A percentile compares a stretch with the other conserved stretches of the same genome.
Evolutionary conservation across 1,140 invertebrate genomes (phyloP).

Genomic region (Latrodectus geometricus): DNA sequence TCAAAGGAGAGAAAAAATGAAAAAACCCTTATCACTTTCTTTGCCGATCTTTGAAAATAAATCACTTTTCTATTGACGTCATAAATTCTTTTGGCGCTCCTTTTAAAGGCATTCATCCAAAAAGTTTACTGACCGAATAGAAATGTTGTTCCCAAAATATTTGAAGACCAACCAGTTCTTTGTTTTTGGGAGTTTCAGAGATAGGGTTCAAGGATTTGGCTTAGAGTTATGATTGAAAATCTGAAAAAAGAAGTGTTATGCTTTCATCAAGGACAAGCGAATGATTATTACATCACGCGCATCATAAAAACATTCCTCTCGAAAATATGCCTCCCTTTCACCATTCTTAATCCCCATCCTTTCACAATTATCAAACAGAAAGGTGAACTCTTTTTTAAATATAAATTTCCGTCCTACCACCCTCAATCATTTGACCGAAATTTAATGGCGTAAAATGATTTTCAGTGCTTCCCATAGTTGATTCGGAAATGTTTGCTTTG

Average conservation of each 20-base stretch:
- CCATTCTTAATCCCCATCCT: neutral
- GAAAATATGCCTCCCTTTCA: neutral
- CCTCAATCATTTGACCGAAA: neutral
- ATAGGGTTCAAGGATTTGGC: neutral
- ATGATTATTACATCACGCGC: neutral
- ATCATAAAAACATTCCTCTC: slow-evolving; percentile 10
- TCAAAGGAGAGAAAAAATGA: too few species aligned
- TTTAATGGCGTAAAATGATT: neutral
- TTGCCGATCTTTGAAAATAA: neutral
- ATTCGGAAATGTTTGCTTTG: neutral
- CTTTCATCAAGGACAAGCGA: neutral
- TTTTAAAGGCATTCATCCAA: neutral
- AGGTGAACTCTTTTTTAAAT: neutral
- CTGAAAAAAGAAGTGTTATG: slow-evolving; percentile 2
- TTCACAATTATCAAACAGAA: neutral
- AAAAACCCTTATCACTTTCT: too few species aligned
- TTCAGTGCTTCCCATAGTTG: neutral
- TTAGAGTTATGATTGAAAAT: neutral
- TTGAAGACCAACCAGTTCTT: neutral
- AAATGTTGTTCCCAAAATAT: slow-evolving; percentile 1
- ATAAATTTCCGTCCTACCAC: neutral
- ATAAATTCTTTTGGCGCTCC: neutral
- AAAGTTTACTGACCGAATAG: slow-evolving; percentile 27
- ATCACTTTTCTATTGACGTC: neutral
- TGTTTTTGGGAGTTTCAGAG: neutral